Evolutionary conservation across 53 echinoderm and acorn worm species (phyloP), one percentile per base, ranked within the genome.

Genomic region (Patiria pectinifera): DNA sequence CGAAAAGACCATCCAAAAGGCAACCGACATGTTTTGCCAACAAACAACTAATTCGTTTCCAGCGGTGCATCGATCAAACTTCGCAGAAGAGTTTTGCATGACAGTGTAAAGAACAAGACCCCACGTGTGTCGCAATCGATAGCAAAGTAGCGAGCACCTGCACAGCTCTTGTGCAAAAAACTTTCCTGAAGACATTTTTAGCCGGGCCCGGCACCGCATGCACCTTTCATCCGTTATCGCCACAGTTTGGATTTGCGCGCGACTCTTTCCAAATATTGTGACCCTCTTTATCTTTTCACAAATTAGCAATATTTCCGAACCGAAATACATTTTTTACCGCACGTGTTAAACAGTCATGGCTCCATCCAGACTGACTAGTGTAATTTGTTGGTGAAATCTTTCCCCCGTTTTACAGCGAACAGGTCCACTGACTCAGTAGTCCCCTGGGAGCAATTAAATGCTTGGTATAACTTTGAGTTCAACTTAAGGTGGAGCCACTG

Each of bases 311-410:
- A 70, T 16, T 66, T 66, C 66, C 74, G 3, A 4, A 16, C 74
- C 24, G 24, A 74, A 74, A 74, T 74, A 74, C 19, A 23, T 24
- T 74, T 74, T 24, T 74, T 74, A 21, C 74, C 24, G 74, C 74
- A 23, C 74, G 74, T 74, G 74, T 74, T 74, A 74, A 74, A 74
- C 6, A 23, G 74, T n/a, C 10, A 46, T 47, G 79, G 79, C 79
- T 78, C 79, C 79, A 11, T 46, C 10, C 45, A 11, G 79, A 47
- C 79, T 46, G 43, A 35, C 35, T 35, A 44, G 44, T 47, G 45
- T 46, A 78, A 78, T 47, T 45, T 78, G 79, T 44, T 78, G 79
- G 16, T 78, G 79, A 78, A 78, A 47, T 46, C 79, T 78, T 44
- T 45, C 47, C 47, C 70, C 47, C 79, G 45, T 18, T 45, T 11